Conservation (phyloP, 2,797 vertebrate species). For the Mus minutoides region DNA sequence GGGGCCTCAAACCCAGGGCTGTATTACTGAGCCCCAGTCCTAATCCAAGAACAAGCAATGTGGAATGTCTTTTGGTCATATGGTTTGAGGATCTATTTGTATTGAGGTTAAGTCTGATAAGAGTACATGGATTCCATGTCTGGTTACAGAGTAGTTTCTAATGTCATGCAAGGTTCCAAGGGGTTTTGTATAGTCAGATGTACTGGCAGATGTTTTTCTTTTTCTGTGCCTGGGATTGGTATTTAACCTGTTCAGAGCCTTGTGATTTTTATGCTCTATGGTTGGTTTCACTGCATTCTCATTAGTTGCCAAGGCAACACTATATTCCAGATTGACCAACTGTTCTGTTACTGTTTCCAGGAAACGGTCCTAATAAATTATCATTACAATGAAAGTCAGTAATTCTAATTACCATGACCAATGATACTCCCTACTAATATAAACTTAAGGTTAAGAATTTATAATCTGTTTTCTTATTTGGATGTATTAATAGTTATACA, state of each 20-base stretch:
- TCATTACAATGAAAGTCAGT: constrained; percentile 47
- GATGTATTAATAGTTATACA: constrained; percentile 27
- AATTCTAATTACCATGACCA: not conserved
- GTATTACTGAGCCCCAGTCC: not conserved
- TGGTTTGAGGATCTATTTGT: constrained; percentile 12
- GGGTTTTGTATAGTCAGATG: constrained; percentile 60
- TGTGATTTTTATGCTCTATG: not conserved
- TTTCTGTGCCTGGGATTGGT: constrained; percentile 75
- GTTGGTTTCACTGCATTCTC: constrained; percentile 78
- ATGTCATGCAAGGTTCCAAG: not conserved
- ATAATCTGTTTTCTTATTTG: not conserved
- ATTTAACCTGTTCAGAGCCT: constrained; percentile 80
- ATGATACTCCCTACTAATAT: not conserved
- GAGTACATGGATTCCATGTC: not conserved
- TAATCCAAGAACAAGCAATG: not conserved
- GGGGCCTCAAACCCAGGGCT: not conserved
- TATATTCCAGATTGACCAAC: constrained; percentile 89
- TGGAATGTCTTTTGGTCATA: not conserved
- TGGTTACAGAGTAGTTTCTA: constrained; percentile 37
- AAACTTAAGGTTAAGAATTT: not conserved
- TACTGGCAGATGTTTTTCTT: constrained; percentile 73
- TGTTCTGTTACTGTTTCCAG: constrained; percentile 79
- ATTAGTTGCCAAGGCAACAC: constrained; percentile 90
- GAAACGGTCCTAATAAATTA: constrained; percentile 83
- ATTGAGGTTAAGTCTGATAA: not conserved